Evolutionary conservation across 2,113 vertebrate genomes (phyloP), one percentile per base, ranked within the genome.

Genomic region (Brachypteracias leptosomus): DNA sequence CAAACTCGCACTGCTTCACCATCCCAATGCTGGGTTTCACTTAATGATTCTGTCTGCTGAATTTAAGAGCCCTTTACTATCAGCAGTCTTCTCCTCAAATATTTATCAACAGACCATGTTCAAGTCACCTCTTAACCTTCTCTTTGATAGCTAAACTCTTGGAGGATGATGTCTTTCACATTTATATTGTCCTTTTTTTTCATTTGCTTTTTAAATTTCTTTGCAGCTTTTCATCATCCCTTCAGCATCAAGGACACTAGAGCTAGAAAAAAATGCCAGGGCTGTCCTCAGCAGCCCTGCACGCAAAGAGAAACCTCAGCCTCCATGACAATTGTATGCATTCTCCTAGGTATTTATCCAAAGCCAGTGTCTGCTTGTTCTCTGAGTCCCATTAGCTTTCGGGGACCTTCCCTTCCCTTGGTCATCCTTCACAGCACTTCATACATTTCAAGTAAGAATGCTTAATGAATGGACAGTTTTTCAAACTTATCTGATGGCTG

Each of bases 241-340:
- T 76, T 88, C 55, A 73, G 14, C 36, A 76, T 40, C 74, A 82
- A 78, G 86, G 58, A 46, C 12, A 55, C 6, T 36, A 47, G 66
- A 83, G 49, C 7, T 38, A 65, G 57, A 66, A 85, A 85, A 0
- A 75, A 55, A 54, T 26, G 19, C 5, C 17, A 62, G 19, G 15
- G 9, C 5, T 54, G 6, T 54, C 40, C 72, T 80, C 46, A 66
- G 28, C 29, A 66, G 7, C n/a, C 59, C 14, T 54, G 31, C 19
- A 91, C 22, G n/a, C 19, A 51, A 33, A 66, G 22, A 5, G 9
- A 75, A 44, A 52, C 33, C 13, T 57, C 66, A 59, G 13, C 21
- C 54, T 40, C 36, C 29, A 16, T 0, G 1, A 14, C 31, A 46
- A 3, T 4, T 14, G 5, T 46, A 25, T 63, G 21, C 7, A 10